Evolutionary conservation across 2,888 invertebrate species (phyloP).

Genomic region (Frankliniella fusca): DNA sequence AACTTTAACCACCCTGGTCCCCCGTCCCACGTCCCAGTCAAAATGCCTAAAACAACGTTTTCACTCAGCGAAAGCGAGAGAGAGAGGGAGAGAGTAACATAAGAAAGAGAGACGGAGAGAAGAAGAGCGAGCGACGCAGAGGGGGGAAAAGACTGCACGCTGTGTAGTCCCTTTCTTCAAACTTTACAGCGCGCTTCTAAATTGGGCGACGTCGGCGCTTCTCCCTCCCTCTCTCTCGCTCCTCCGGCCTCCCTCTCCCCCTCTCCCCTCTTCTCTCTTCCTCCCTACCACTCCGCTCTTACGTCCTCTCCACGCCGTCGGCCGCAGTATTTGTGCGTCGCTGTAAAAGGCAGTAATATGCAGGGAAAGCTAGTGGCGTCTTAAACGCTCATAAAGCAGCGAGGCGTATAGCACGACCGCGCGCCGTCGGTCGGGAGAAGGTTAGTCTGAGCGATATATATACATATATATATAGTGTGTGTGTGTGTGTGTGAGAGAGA

Average conservation of each 20-base stretch:
- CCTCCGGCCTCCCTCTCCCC: no score
- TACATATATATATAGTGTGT: background rate
- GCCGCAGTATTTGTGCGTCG: constrained; percentile 6
- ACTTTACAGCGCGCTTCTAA: constrained; percentile 15
- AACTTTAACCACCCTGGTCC: no score
- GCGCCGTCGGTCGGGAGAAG: background rate
- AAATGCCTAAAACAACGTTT: constrained; percentile 10
- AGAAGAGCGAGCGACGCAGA: no score
- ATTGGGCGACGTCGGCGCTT: background rate
- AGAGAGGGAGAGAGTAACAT: no score
- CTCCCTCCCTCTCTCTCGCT: no score
- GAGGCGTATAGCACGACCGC: background rate
- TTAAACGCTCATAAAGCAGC: constrained; percentile 14
- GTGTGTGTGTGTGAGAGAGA: background rate
- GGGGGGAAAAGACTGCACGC: no score
- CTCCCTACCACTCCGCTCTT: no score
- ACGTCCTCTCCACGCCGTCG: background rate
- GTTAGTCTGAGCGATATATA: background rate
- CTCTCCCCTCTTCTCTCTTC: no score
- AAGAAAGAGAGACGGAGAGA: no score
- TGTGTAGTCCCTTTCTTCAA: constrained; percentile 13
- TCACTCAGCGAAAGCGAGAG: background rate
- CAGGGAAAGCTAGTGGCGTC: background rate
- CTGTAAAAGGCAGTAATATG: constrained; percentile 10
- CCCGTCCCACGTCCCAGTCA: background rate